These are phyloP conservation scores for Cepaea nemoralis DNA, from an alignment of 1,140 invertebrate genomes.

Conservation along the genomic window DNA sequence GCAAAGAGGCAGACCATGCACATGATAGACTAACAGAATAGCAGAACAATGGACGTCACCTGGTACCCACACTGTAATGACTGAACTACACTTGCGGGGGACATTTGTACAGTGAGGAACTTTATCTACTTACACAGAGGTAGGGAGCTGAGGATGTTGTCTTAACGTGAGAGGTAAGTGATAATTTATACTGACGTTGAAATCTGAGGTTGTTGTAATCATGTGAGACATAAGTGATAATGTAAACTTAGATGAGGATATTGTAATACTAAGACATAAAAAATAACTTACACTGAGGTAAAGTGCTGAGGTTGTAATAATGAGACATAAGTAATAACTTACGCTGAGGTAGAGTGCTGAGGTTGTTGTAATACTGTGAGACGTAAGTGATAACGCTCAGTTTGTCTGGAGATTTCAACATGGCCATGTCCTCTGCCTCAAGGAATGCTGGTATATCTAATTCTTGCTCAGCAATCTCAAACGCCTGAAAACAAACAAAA, in stretches of 20 bases:
- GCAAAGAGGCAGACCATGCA: too few relatives aligned
- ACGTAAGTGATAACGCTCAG: constrained; percentile 91
- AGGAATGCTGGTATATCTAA: constrained; percentile 93
- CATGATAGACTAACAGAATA: too few relatives aligned
- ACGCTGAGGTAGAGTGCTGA: constrained; percentile 73
- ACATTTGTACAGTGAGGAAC: not conserved
- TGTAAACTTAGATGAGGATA: too few relatives aligned
- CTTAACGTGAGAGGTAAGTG: too few relatives aligned
- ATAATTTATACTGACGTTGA: not conserved
- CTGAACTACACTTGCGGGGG: too few relatives aligned
- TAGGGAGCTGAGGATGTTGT: not conserved
- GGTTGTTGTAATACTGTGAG: constrained; percentile 92
- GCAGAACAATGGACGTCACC: too few relatives aligned
- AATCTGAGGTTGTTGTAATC: not conserved
- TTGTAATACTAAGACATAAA: not conserved
- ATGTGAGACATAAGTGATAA: too few relatives aligned
- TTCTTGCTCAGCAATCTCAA: constrained; percentile 89
- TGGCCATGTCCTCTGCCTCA: constrained; percentile 92
- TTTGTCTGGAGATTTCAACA: constrained; percentile 68
- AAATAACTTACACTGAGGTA: too few relatives aligned
- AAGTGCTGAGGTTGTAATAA: too few relatives aligned
- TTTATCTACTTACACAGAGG: not conserved
- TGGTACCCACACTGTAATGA: too few relatives aligned
- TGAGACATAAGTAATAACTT: constrained; percentile 35
- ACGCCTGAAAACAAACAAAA: constrained; percentile 84